Evolutionary conservation across 1,140 invertebrate species (phyloP), one percentile per base, ranked within the genome.

Genomic region (Nomia melanderi): DNA sequence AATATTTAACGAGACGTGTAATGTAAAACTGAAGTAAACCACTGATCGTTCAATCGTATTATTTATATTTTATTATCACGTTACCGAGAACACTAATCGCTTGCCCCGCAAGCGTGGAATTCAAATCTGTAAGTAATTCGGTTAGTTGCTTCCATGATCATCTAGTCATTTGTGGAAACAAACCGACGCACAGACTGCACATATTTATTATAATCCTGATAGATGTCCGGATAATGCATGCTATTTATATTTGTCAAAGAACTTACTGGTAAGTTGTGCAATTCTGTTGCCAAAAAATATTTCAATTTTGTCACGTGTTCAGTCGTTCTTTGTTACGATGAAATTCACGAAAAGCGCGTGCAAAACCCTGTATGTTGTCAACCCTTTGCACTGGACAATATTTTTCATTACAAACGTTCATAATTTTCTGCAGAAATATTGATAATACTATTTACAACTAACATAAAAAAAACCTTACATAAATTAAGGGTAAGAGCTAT

Each of bases 291-390:
- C 20, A 25, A 29, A 33, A 54, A 27, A 31, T 57, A 25, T 60
- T 33, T 74, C 33, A 54, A 59, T 62, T 27, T 57, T 73, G 63
- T 59, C 47, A 75, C 64, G 67, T 56, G 27, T 71, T 78, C 36
- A 72, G 60, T 74, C 54, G 41, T 69, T 62, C 57, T 76, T 69
- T 76, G 63, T 76, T 73, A 78, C 53, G 14, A 64, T 27, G 17
- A 41, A 72, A 41, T 57, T 41, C 56, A 31, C 41, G 65, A 44
- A 39, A 25, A 47, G 56, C 56, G 47, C n/a, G 62, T 75, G n/a
- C 29, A 33, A 5, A 59, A 59, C 20, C 44, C 7, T 27, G 57
- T 67, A n/a, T 67, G n/a, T 67, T 36, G n/a, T n/a, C n/a, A n/a
- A n/a, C n/a, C n/a, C n/a, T n/a, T n/a, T n/a, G n/a, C n/a, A n/a